A percentile compares a stretch with the other conserved stretches of the same genome.
These are phyloP conservation scores for Rotaria macrura DNA, from an alignment of 2,888 invertebrate genomes.

Conservation along the genomic window DNA sequence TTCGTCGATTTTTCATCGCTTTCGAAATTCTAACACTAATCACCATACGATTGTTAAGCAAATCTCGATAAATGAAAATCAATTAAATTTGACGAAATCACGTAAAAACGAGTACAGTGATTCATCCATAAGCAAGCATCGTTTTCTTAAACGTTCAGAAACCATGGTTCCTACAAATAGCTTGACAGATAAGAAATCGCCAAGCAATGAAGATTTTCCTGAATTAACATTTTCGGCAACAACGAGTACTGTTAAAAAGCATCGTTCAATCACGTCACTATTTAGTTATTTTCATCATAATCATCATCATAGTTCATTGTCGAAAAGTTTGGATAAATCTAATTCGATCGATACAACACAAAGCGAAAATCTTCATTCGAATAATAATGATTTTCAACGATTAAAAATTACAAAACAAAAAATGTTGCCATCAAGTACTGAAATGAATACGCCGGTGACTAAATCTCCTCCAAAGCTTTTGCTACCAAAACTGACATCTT, in stretches of 20 bases:
- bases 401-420: not conserved
- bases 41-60: not conserved
- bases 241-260: not conserved
- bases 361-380: not conserved
- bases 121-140: not conserved
- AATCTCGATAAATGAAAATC: not conserved
- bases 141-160: conserved; percentile 2
- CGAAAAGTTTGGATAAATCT: not conserved
- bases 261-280: not conserved
- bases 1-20: not conserved
- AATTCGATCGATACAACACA: not conserved
- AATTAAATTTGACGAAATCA: not conserved
- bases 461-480: not conserved
- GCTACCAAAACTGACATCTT: not conserved
- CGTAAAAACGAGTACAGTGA: not conserved
- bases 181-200: not conserved
- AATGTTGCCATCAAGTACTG: not conserved
- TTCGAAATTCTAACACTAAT: not conserved
- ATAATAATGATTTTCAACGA: not conserved
- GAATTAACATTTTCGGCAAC: not conserved
- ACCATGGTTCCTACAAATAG: not conserved
- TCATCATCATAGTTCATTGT: not conserved
- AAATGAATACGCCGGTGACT: not conserved
- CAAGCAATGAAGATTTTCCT: not conserved
- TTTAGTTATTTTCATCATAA: not conserved